Conservation (phyloP, 2,113 vertebrate genomes). For the Trachemys scripta region DNA sequence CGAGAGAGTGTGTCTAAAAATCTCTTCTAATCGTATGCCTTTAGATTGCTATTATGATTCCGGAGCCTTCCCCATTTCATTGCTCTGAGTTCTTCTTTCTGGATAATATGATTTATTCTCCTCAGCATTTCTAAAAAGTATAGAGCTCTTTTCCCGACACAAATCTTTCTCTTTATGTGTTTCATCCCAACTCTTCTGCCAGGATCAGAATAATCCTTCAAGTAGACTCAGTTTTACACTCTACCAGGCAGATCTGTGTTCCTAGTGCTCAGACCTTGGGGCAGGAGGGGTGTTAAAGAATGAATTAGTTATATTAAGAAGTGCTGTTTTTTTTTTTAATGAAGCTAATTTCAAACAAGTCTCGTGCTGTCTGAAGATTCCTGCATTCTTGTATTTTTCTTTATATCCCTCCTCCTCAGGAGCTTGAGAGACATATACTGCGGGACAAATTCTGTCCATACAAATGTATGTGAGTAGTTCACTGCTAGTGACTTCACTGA, state of each 20-base stretch:
- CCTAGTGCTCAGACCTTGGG: not conserved
- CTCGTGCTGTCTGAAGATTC: not conserved
- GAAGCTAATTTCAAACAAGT: not conserved
- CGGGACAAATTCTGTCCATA: not conserved
- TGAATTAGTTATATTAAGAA: not conserved
- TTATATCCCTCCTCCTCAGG: not conserved
- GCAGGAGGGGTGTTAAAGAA: not conserved
- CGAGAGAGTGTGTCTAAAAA: constrained; percentile 11
- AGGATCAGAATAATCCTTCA: not conserved
- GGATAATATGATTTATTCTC: constrained; percentile 36
- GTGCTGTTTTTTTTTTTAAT: not conserved
- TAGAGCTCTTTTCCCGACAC: not conserved
- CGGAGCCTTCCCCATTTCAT: not conserved
- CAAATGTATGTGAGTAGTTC: fast-evolving
- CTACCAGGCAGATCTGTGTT: not conserved
- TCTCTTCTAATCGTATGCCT: constrained; percentile 26
- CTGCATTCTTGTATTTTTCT: not conserved
- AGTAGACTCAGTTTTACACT: not conserved
- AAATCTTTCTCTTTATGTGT: not conserved
- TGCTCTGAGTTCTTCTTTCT: constrained; percentile 47
- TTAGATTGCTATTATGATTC: constrained; percentile 15
- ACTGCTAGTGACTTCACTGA: not conserved
- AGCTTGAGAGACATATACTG: fast-evolving
- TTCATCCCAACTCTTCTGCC: not conserved
- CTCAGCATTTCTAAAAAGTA: not conserved